phyloP scores from a whole-genome alignment of 2,888 invertebrate genomes.

The Ichneumoninae sp. region DNA sequence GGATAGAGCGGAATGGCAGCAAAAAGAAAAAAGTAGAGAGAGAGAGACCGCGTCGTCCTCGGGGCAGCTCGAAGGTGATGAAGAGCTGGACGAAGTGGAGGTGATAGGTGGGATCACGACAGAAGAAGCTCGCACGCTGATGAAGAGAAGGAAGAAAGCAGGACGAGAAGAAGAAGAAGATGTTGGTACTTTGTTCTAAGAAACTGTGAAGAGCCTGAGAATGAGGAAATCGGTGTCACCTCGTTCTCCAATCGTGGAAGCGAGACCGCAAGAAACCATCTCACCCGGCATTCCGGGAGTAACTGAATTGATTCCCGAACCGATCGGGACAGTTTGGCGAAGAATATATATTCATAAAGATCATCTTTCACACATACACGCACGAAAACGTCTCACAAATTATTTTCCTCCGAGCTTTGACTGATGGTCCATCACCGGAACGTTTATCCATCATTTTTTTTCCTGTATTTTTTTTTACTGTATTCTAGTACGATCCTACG shows the following conservation, averaged over 20 bases:
- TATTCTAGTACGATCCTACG: conserved; percentile 50
- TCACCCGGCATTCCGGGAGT: conserved; percentile 37
- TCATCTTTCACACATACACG: not conserved
- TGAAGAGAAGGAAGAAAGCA: conserved; percentile 45
- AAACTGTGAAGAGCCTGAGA: conserved; percentile 57
- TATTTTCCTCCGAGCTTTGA: not conserved
- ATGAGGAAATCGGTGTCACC: conserved; percentile 64
- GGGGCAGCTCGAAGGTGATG: conserved; percentile 53
- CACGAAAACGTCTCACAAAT: not conserved
- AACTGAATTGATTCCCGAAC: conserved; percentile 43
- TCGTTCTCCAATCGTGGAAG: conserved; percentile 48
- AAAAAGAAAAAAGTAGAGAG: not conserved
- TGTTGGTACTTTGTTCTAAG: conserved; percentile 53
- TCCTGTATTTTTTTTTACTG: conserved; percentile 21
- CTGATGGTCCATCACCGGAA: conserved; percentile 16
- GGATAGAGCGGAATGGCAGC: conserved; percentile 4
- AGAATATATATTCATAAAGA: conserved; percentile 7
- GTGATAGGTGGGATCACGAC: conserved; percentile 71
- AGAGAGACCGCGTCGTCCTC: not conserved
- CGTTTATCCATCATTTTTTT: conserved; percentile 38
- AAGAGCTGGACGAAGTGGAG: conserved; percentile 71
- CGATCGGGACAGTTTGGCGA: conserved; percentile 1
- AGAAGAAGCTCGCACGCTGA: conserved; percentile 50
- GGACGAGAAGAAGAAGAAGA: conserved; percentile 68
- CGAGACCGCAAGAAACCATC: conserved; percentile 15